Evolutionary conservation across 2,888 invertebrate species (phyloP), one percentile per base, ranked within the genome.

Genomic region (Lycocerus yunnanus): DNA sequence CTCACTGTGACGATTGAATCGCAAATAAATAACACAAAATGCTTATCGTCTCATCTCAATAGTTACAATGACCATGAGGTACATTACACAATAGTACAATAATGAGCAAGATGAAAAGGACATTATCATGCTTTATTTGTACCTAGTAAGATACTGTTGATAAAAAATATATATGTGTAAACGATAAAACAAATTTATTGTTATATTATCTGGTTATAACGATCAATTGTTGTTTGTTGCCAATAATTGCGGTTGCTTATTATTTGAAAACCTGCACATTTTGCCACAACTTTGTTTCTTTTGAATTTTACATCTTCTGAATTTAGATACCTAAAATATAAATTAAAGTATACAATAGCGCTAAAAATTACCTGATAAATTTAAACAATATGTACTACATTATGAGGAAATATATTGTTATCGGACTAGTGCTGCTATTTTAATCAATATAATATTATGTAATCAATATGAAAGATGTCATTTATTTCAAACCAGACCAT

Each of bases 71-170:
- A 81, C 81, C 81, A 82, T 82, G 81, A 82, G 82, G 82, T 80
- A 82, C 80, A 83, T 84, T 84, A 81, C 82, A 85, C 85, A 85
- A 85, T 85, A 80, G 82, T 70, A 73, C 80, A 71, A 81, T 85
- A 85, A 85, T 85, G 84, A 85, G 83, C 83, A 81, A 82, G 81
- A 83, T 83, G 83, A 83, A 83, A 83, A 83, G 83, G 84, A 83
- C 82, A 84, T 84, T 83, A 83, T 80, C 81, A 82, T 80, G 82
- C 81, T 83, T 82, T 43, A 43, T 43, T 43, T 83, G 82, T 82
- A 82, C 80, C 80, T 82, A 80, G 78, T 80, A 79, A 81, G 81
- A 83, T 83, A 76, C 71, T 73, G 76, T 76, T 79, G 82, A 84
- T 83, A 82, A 83, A 79, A 82, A 81, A 81, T 43, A n/a, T 43